Percentiles rank a stretch among this genome's conserved stretches.
Conservation (phyloP, 2,888 invertebrate genomes). For the Rotaria macrura region DNA sequence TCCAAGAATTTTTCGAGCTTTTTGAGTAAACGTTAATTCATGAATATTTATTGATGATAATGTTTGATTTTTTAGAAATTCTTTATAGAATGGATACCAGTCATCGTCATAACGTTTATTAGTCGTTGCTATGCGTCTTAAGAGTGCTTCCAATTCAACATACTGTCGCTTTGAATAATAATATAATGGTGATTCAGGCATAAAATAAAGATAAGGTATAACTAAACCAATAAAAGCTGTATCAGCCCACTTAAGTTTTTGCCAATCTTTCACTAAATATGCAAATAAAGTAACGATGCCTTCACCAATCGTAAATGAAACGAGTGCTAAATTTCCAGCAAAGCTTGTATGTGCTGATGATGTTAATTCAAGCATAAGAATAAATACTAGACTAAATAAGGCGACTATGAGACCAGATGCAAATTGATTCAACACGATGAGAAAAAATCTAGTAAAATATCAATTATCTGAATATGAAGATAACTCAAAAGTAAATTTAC, state of each 20-base stretch:
- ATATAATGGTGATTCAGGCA: neutral
- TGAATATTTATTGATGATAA: neutral
- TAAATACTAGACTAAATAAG: neutral
- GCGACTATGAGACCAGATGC: neutral
- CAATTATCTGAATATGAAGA: neutral
- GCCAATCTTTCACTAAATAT: neutral
- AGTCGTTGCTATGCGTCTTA: neutral
- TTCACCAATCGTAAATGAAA: slow-evolving; percentile 10
- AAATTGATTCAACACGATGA: neutral
- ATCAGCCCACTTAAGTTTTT: neutral
- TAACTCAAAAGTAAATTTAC: neutral
- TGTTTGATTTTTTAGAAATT: neutral
- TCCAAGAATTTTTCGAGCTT: neutral
- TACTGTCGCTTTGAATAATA: neutral
- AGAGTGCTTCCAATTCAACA: neutral
- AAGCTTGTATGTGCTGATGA: neutral
- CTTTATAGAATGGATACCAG: neutral
- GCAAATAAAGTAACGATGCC: neutral
- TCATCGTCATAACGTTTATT: neutral
- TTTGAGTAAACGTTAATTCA: neutral
- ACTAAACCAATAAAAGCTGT: neutral
- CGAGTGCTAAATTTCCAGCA: neutral
- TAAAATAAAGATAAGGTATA: neutral
- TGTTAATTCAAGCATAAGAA: slow-evolving; percentile 1
- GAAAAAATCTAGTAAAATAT: neutral